A percentile compares a stretch with the other conserved stretches of the same genome.
phyloP scores from a whole-genome alignment of 1,140 invertebrate species.

The Ips nitidus region DNA sequence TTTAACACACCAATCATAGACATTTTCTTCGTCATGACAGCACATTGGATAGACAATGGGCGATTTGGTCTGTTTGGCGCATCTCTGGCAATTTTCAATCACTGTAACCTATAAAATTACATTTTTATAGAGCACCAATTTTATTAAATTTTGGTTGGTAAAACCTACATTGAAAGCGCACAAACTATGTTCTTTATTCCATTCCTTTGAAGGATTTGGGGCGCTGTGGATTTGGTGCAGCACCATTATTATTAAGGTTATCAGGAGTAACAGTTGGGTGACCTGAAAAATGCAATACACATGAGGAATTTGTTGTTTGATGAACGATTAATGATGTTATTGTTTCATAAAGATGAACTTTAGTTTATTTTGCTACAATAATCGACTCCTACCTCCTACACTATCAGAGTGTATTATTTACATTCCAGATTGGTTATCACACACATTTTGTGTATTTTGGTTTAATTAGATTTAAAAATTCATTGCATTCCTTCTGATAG shows the following conservation, averaged over 20 bases:
- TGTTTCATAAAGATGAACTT: too few species aligned
- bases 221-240: not conserved
- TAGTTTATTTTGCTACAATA: too few species aligned
- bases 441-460: too few species aligned
- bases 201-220: not conserved
- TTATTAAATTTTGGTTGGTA: not conserved
- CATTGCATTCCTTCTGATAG: too few species aligned
- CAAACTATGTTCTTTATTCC: not conserved
- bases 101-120: conserved; percentile 42
- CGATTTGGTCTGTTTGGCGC: conserved; percentile 56
- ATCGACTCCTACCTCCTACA: too few species aligned
- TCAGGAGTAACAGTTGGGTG: not conserved
- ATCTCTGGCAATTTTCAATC: conserved; percentile 54
- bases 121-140: not conserved
- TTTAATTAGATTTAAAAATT: too few species aligned
- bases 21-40: conserved; percentile 53
- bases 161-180: not conserved
- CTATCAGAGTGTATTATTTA: too few species aligned
- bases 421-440: too few species aligned
- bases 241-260: not conserved
- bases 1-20: conserved; percentile 52
- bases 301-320: too few species aligned
- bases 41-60: conserved; percentile 55
- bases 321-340: too few species aligned
- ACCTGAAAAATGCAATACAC: not conserved